Conservation (phyloP, 2,888 invertebrate species). For the Lasioglossum pauxillum region DNA sequence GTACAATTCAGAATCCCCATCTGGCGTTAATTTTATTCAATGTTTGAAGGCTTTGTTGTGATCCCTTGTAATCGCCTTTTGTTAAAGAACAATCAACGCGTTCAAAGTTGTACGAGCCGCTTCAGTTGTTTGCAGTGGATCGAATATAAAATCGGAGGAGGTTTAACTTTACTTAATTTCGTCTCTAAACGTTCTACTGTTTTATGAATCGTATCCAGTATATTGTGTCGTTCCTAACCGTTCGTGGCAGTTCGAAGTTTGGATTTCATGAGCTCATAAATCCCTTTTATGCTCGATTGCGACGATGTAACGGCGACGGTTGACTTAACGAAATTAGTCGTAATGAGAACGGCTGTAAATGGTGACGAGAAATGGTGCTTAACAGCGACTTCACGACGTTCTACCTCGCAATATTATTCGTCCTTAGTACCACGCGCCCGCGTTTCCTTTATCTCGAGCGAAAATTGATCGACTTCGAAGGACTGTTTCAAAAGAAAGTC, state of each 20-base stretch:
- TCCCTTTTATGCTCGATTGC: background rate
- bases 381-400: background rate
- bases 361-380: background rate
- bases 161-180: background rate
- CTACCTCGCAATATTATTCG: background rate
- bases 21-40: background rate
- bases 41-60: background rate
- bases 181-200: background rate
- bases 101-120: background rate
- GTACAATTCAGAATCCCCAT: background rate
- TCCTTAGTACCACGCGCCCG: background rate
- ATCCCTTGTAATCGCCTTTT: background rate
- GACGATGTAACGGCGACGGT: background rate
- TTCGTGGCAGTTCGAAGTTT: background rate
- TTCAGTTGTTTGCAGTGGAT: background rate
- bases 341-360: background rate
- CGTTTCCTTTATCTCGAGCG: background rate
- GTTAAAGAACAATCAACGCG: background rate
- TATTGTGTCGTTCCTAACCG: background rate
- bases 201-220: background rate
- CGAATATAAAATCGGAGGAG: background rate
- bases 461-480: background rate
- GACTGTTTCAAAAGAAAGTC: background rate
- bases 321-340: constrained; percentile 3
- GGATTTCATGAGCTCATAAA: background rate